Evolutionary conservation across 2,888 invertebrate species (phyloP).

Genomic region (Elgonia sp.): DNA sequence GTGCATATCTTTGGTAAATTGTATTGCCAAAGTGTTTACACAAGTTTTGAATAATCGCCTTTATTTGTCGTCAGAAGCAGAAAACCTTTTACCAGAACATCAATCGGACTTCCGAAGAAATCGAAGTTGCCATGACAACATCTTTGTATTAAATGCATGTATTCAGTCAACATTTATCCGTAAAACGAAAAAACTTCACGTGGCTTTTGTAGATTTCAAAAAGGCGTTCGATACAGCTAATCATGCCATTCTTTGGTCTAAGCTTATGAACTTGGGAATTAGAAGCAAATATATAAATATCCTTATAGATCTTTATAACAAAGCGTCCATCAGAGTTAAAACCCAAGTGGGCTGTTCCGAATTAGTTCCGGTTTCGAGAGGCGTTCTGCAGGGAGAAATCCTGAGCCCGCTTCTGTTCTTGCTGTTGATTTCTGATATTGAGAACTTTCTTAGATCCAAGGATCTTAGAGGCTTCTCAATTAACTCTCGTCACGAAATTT

Average conservation of each 20-base stretch:
- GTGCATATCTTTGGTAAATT: constrained; percentile 20
- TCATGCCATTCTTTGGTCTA: background rate
- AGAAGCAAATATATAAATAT: background rate
- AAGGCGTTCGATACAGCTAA: background rate
- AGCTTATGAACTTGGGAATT: background rate
- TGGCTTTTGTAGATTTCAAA: background rate
- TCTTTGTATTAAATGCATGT: background rate
- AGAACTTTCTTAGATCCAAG: background rate
- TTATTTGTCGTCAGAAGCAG: background rate
- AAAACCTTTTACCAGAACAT: background rate
- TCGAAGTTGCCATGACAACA: background rate
- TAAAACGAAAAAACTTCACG: background rate
- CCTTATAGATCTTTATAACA: constrained; percentile 1
- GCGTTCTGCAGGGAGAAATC: no score
- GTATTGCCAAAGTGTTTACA: constrained; percentile 20
- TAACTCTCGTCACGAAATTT: background rate
- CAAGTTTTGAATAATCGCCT: constrained; percentile 8
- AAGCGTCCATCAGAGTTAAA: background rate
- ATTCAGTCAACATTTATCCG: background rate
- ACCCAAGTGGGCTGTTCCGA: background rate
- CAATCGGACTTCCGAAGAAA: background rate
- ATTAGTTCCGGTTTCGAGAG: no score
- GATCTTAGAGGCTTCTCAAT: background rate
- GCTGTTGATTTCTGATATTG: background rate
- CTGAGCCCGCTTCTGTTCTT: no score